These are phyloP conservation scores for Limnephilus lunatus DNA, from an alignment of 2,888 invertebrate species.

Conservation along the genomic window DNA sequence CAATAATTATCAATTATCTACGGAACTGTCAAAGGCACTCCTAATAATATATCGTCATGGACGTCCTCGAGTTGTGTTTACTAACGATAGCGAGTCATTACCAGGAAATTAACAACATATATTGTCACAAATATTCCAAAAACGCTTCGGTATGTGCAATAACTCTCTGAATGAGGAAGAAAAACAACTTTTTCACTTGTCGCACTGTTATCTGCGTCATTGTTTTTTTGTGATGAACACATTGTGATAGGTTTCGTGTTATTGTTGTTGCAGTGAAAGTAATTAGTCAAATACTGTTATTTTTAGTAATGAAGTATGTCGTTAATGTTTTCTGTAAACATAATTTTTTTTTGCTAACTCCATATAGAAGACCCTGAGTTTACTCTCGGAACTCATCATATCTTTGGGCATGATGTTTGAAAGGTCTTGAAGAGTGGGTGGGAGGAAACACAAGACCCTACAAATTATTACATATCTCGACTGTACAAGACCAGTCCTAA, in stretches of 20 bases:
- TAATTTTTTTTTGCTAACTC: background rate
- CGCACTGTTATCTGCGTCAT: background rate
- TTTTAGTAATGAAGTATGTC: background rate
- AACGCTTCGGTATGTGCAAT: background rate
- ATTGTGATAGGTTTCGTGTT: background rate
- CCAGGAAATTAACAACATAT: constrained; percentile 18
- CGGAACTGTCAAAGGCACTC: background rate
- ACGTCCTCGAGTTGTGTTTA: constrained; percentile 25
- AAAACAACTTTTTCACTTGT: constrained; percentile 2
- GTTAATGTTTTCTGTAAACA: background rate
- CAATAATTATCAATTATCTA: constrained; percentile 16
- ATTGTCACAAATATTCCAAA: constrained; percentile 14
- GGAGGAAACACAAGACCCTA: background rate
- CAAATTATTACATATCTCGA: background rate
- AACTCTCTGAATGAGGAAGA: constrained; percentile 6
- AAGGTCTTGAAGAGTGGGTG: background rate
- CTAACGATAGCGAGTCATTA: constrained; percentile 26
- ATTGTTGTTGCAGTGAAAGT: background rate
- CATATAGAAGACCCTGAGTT: too few relatives aligned
- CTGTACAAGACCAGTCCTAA: background rate
- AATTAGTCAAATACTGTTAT: background rate
- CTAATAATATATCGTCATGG: background rate
- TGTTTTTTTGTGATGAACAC: background rate
- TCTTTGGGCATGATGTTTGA: too few relatives aligned
- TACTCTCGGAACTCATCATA: too few relatives aligned